Conservation (phyloP, 2,113 vertebrate species). For the Tonatia bakeri region DNA sequence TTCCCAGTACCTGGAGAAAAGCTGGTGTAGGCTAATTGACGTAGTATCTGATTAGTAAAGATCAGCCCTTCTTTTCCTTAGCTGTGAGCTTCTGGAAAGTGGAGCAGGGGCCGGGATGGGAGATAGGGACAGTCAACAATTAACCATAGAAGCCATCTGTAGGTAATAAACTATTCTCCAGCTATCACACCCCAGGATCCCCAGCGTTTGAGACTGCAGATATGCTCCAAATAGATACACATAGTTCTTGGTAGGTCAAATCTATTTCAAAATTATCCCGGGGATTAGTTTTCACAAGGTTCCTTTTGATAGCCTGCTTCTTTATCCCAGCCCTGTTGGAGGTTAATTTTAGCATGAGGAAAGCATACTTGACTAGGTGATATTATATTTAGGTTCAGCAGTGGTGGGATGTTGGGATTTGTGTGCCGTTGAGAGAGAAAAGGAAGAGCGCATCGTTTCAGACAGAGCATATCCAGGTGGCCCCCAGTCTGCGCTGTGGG, state of each 20-base stretch:
- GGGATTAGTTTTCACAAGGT: neutral
- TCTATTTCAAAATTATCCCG: neutral
- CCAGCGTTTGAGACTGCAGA: neutral
- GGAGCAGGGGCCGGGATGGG: neutral
- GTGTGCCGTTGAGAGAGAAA: neutral
- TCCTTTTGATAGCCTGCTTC: neutral
- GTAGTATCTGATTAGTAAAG: neutral
- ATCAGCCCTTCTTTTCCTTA: neutral
- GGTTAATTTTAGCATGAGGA: conserved; percentile 10
- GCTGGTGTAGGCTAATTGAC: neutral
- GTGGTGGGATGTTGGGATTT: neutral
- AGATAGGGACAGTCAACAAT: neutral
- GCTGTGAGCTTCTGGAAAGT: neutral
- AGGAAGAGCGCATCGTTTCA: neutral
- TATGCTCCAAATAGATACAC: neutral
- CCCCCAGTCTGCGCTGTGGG: neutral
- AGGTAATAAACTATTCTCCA: neutral
- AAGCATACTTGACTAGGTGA: neutral
- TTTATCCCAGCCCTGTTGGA: neutral
- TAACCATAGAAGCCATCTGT: neutral
- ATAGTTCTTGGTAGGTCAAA: neutral
- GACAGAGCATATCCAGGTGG: neutral
- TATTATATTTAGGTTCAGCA: neutral
- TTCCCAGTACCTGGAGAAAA: neutral
- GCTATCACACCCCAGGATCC: neutral